Percentiles rank a stretch among this genome's conserved stretches.
Evolutionary conservation across 2,888 invertebrate genomes (phyloP).

Genomic region (Malthinus flaveolus): DNA sequence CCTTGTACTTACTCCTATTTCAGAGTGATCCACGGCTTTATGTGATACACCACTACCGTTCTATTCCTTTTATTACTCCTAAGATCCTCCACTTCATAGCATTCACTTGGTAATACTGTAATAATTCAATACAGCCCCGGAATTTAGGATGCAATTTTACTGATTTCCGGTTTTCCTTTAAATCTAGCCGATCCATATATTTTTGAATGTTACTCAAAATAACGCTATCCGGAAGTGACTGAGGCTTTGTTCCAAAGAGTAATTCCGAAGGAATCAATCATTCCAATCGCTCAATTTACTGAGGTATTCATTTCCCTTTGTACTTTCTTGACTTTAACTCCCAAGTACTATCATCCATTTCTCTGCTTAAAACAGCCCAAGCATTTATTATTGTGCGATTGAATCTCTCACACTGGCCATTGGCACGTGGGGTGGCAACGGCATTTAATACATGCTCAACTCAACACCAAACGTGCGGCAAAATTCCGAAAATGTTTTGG

Average conservation of each 20-base stretch:
- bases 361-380: not conserved
- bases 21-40: slow-evolving; percentile 6
- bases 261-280: slow-evolving; percentile 4
- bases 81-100: slow-evolving; percentile 6
- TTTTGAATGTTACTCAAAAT: not conserved
- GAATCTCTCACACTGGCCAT: slow-evolving; percentile 10
- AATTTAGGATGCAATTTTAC: slow-evolving; percentile 8
- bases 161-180: not conserved
- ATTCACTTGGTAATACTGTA: slow-evolving; percentile 2
- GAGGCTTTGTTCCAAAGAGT: slow-evolving; percentile 1
- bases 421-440: slow-evolving; percentile 12
- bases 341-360: not conserved
- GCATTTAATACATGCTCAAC: slow-evolving; percentile 6
- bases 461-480: not conserved
- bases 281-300: slow-evolving; percentile 3
- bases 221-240: too few species aligned
- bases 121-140: not conserved
- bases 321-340: not conserved
- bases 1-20: too few species aligned
- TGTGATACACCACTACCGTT: slow-evolving; percentile 4
- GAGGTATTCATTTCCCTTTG: slow-evolving; percentile 6
- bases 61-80: not conserved
- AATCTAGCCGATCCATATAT: slow-evolving; percentile 1
- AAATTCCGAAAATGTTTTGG: not conserved
- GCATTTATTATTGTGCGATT: slow-evolving; percentile 5